phyloP scores from a whole-genome alignment of 2,797 vertebrate species.

The Carapus acus region DNA sequence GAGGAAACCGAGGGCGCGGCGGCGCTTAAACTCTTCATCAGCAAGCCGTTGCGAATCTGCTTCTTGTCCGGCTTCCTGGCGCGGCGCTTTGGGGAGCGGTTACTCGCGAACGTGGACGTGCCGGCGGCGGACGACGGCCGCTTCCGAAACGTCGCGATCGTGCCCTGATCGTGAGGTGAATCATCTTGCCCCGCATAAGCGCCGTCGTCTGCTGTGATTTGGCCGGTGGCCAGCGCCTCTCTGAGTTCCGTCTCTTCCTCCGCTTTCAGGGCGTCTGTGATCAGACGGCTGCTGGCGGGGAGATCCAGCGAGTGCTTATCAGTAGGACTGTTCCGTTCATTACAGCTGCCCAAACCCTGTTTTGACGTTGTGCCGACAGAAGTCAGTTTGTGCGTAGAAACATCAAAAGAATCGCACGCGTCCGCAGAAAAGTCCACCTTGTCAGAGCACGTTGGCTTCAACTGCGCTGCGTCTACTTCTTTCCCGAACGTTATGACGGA shows the following conservation, averaged over 20 bases:
- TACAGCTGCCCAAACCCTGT: constrained; percentile 30
- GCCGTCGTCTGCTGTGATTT: constrained; percentile 26
- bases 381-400: constrained; percentile 23
- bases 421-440: constrained; percentile 14
- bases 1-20: constrained; percentile 1
- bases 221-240: constrained; percentile 45
- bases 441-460: constrained; percentile 35
- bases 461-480: constrained; percentile 30
- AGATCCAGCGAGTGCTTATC: constrained; percentile 62
- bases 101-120: constrained; percentile 27
- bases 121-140: constrained; percentile 28
- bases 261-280: constrained; percentile 67
- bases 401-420: constrained; percentile 8
- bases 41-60: constrained; percentile 54
- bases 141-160: constrained; percentile 35
- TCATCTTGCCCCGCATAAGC: constrained; percentile 8
- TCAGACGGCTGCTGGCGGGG: constrained; percentile 68
- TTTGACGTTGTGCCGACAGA: constrained; percentile 34
- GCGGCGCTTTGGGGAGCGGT: constrained; percentile 57
- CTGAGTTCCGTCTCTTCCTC: constrained; percentile 59
- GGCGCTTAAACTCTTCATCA: constrained; percentile 20
- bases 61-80: constrained; percentile 64
- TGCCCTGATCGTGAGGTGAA: constrained; percentile 22
- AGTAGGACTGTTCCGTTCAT: constrained; percentile 32
- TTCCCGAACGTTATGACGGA: constrained; percentile 17